Base-by-base conservation (phyloP, 2,888 invertebrate species). In the Maniola hyperantus region DNA sequence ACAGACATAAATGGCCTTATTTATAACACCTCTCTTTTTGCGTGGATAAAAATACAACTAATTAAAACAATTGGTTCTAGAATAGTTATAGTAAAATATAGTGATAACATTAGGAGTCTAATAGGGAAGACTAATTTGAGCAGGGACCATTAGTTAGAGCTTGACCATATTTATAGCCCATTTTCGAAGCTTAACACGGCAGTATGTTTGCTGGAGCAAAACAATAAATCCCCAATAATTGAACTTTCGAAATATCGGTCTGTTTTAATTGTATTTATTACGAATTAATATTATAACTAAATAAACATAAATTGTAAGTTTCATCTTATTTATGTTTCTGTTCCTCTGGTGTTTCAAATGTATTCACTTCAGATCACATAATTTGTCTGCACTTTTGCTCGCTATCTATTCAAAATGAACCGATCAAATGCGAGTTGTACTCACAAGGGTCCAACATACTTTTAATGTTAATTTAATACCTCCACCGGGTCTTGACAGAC, bases 131-230 rank as follows among this genome's bases (percentile, higher is more conserved):
- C 48, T 61, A 66, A 62, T 66, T n/a, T 73, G 71, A 83, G 83
- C 81, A 79, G 75, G 72, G 77, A 73, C 83, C 74, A 85, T 86
- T 85, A 84, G 75, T 86, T 83, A 84, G 76, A 73, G 80, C 76
- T 77, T 76, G 73, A 78, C 83, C 77, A 85, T 86, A 86, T 86
- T 86, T 86, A 86, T 85, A 76, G 85, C 82, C 77, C 79, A 79
- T 81, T 84, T 82, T 79, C 77, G 77, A 82, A 75, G 82, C 83
- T 85, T 84, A 83, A 81, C 83, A 83, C 83, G 83, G 83, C 75
- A 78, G 73, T 77, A 75, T 81, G 78, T 83, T 83, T 79, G 76
- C 76, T 67, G 74, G 73, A 79, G 79, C 79, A 39, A 75, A 48
- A 76, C 79, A 73, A 83, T 85, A 82, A 82, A 83, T 82, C 13